These are phyloP conservation scores for Falcaria lacertinaria DNA, from an alignment of 2,888 invertebrate species.

Conservation along the genomic window DNA sequence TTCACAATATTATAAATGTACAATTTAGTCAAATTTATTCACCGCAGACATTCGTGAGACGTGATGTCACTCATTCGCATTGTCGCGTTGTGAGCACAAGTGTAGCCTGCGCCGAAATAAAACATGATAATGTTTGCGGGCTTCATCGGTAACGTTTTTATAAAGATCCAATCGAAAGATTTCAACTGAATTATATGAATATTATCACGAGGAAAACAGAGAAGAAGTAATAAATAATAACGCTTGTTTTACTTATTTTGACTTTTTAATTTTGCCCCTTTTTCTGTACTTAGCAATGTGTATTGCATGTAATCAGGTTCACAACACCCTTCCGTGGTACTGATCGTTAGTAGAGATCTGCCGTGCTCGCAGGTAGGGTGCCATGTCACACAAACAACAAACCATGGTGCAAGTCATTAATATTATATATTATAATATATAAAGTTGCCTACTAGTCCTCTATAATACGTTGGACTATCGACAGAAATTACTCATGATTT, in stretches of 20 bases:
- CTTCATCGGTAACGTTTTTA: conserved; percentile 34
- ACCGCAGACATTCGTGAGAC: conserved; percentile 43
- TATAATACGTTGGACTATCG: too few relatives aligned
- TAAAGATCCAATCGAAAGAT: conserved; percentile 9
- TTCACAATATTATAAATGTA: conserved; percentile 17
- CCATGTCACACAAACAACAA: too few relatives aligned
- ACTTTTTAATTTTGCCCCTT: too few relatives aligned
- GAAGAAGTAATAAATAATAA: background rate
- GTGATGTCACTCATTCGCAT: conserved; percentile 61
- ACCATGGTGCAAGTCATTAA: too few relatives aligned
- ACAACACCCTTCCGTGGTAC: too few relatives aligned
- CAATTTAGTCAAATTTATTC: conserved; percentile 22
- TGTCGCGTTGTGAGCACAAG: conserved; percentile 60
- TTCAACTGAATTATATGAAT: conserved; percentile 8
- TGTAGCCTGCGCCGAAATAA: conserved; percentile 50
- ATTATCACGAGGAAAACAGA: background rate
- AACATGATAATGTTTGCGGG: conserved; percentile 54
- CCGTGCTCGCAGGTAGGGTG: too few relatives aligned
- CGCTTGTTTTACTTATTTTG: background rate
- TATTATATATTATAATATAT: too few relatives aligned
- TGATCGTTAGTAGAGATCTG: too few relatives aligned
- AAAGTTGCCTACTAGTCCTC: too few relatives aligned
- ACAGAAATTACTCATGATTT: too few relatives aligned
- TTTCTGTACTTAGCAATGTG: too few relatives aligned
- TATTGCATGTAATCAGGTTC: too few relatives aligned